These are phyloP conservation scores for Poecilia velifera DNA, from an alignment of 2,797 vertebrate species.

Conservation along the genomic window DNA sequence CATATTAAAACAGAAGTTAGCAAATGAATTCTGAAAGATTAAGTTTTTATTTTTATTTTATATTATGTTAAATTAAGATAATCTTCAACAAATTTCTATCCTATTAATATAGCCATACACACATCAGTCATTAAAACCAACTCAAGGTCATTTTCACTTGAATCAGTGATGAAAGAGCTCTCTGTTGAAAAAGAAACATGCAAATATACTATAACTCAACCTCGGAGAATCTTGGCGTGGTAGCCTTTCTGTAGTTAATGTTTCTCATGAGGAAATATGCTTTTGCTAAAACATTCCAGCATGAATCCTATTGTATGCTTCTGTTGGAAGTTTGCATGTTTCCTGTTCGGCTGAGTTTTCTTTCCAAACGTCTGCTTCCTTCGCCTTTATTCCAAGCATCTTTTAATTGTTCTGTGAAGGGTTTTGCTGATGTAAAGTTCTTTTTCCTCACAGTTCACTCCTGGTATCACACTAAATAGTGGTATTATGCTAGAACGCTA, in stretches of 20 bases:
- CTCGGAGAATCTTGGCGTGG: not conserved
- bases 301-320: not conserved
- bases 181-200: not conserved
- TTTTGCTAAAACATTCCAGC: not conserved
- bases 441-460: not conserved
- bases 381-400: not conserved
- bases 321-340: not conserved
- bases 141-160: not conserved
- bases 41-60: not conserved
- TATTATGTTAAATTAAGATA: not conserved
- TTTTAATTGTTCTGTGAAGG: not conserved
- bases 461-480: not conserved
- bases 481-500: constrained; percentile 2
- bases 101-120: not conserved
- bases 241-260: not conserved
- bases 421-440: not conserved
- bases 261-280: not conserved
- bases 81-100: not conserved
- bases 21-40: not conserved
- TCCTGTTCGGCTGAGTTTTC: not conserved
- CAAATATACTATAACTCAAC: not conserved
- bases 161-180: not conserved
- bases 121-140: not conserved
- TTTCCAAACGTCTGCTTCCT: not conserved
- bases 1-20: not conserved